phyloP scores from a whole-genome alignment of 2,113 vertebrate species.

The Malurus melanocephalus region DNA sequence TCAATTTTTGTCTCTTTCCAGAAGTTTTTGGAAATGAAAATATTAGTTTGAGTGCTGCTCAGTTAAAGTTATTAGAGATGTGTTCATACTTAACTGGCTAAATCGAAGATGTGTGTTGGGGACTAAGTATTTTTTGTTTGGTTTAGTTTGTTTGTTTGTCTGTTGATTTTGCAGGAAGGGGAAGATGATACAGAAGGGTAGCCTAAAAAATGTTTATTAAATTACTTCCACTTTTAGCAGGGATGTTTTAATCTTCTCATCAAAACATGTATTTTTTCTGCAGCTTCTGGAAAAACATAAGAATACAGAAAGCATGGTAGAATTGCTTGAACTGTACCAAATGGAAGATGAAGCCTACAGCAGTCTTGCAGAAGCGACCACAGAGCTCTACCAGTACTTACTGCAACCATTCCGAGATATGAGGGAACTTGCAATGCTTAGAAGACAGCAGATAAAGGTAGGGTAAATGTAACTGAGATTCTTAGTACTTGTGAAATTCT shows the following conservation, averaged over 20 bases:
- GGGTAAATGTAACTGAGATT: not conserved
- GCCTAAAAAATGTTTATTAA: not conserved
- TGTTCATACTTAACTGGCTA: not conserved
- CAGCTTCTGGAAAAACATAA: conserved; percentile 93
- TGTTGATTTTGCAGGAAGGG: not conserved
- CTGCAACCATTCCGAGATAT: conserved; percentile 97
- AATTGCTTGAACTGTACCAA: conserved; percentile 89
- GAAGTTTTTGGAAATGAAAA: not conserved
- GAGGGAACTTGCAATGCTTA: conserved; percentile 93
- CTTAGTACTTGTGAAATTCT: not conserved
- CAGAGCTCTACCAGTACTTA: conserved; percentile 93
- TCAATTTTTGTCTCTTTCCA: not conserved
- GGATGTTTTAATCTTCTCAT: not conserved
- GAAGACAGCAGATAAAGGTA: conserved; percentile 98
- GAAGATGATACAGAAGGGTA: not conserved
- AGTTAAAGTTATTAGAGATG: not conserved
- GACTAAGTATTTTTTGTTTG: not conserved
- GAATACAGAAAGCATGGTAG: conserved; percentile 92
- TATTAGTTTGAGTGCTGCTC: not conserved
- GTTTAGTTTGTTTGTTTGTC: not conserved
- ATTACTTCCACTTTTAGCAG: not conserved
- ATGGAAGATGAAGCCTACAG: conserved; percentile 91
- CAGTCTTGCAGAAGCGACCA: conserved; percentile 90
- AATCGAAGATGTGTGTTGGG: not conserved
- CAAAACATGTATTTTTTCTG: not conserved